Evolutionary conservation across 1,140 invertebrate species (phyloP).

Genomic region (Drosophila ironensis): DNA sequence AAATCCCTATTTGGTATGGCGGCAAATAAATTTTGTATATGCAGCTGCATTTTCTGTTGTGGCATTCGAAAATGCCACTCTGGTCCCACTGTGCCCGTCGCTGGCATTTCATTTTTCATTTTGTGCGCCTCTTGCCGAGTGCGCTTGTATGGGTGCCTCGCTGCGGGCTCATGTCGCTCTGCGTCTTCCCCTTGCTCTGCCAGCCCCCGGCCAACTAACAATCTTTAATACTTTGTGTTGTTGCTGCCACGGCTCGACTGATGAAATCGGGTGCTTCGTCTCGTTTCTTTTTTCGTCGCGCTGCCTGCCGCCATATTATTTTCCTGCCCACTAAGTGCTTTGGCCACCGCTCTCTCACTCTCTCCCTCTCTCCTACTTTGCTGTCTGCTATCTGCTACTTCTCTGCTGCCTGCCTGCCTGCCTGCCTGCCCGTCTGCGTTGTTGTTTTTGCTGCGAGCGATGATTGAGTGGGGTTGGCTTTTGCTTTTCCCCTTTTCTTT

Average conservation of each 20-base stretch:
- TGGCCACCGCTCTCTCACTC: slow-evolving; percentile 16
- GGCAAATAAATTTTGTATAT: not conserved
- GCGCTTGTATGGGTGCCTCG: slow-evolving; percentile 41
- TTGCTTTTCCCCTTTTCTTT: too few relatives aligned
- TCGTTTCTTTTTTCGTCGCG: slow-evolving; percentile 17
- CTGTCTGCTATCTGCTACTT: slow-evolving; percentile 19
- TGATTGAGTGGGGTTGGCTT: slow-evolving; percentile 23
- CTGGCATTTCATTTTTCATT: slow-evolving; percentile 75
- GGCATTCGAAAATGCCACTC: not conserved
- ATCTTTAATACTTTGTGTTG: slow-evolving; percentile 26
- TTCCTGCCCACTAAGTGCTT: slow-evolving; percentile 58
- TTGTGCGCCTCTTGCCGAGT: slow-evolving; percentile 45
- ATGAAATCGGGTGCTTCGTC: slow-evolving; percentile 41
- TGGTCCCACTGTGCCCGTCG: slow-evolving; percentile 53
- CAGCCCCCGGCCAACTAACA: not conserved
- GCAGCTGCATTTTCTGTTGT: not conserved
- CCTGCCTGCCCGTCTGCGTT: slow-evolving; percentile 6
- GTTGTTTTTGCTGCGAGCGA: slow-evolving; percentile 8
- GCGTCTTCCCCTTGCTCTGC: not conserved
- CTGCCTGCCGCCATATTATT: slow-evolving; percentile 70
- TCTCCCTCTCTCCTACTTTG: slow-evolving; percentile 47
- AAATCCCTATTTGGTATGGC: not conserved
- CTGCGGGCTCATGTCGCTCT: slow-evolving; percentile 51
- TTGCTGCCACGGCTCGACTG: slow-evolving; percentile 6
- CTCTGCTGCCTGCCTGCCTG: slow-evolving; percentile 17